Percentiles rank a stretch among this genome's conserved stretches.
These are phyloP conservation scores for Spicauda simplicius DNA, from an alignment of 2,888 invertebrate species.

Conservation along the genomic window DNA sequence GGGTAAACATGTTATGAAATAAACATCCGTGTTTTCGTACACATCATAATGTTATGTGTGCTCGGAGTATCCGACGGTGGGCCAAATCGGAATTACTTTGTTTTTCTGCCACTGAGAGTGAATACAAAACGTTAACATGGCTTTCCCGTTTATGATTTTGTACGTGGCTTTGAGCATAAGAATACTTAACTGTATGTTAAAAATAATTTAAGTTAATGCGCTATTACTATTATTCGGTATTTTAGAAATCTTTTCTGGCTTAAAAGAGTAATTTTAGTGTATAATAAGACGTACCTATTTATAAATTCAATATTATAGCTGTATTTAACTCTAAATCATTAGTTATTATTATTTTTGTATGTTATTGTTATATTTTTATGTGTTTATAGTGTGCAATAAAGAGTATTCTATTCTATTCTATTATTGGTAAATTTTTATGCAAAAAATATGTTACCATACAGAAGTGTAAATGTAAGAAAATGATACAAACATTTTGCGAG, in stretches of 20 bases:
- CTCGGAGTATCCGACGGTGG: conserved; percentile 56
- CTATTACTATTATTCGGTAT: too few species aligned
- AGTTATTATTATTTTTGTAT: too few species aligned
- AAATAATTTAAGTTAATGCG: neutral
- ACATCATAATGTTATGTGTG: conserved; percentile 73
- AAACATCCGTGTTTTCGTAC: conserved; percentile 69
- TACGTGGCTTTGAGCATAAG: too few species aligned
- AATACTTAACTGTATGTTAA: too few species aligned
- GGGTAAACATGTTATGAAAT: conserved; percentile 62
- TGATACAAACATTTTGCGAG: neutral
- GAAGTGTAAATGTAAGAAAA: neutral
- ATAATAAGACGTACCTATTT: too few species aligned
- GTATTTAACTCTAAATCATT: too few species aligned
- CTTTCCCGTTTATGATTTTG: conserved; percentile 14
- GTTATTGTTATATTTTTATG: too few species aligned
- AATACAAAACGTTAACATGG: conserved; percentile 48
- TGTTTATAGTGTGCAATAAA: too few species aligned
- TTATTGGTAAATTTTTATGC: neutral
- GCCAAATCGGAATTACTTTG: conserved; percentile 71
- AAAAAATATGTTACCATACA: neutral
- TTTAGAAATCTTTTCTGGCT: too few species aligned
- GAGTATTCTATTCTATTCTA: too few species aligned
- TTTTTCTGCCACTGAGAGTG: conserved; percentile 60
- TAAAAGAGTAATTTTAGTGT: too few species aligned
- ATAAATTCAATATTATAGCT: too few species aligned